A percentile compares a stretch with the other conserved stretches of the same genome.
Conservation (phyloP, 23 tunicate genomes). For the Clavelina lepadiformis region DNA sequence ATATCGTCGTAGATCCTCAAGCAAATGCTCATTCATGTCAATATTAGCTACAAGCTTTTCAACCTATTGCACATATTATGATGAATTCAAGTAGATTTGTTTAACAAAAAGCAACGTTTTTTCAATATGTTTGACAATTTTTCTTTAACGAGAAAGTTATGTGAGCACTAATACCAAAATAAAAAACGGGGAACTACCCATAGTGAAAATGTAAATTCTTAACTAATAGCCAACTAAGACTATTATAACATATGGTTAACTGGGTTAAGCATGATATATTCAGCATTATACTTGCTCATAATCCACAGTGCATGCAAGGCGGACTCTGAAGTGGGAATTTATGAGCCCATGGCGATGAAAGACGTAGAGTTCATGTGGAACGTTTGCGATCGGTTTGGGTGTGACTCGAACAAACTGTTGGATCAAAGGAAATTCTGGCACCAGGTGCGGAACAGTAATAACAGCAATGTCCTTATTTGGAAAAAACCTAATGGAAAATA, state of each 20-base stretch:
- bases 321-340: conserved; percentile 38
- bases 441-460: conserved; percentile 77
- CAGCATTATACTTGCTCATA: conserved; percentile 32
- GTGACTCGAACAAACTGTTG: conserved; percentile 90
- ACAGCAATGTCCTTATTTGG: conserved; percentile 84
- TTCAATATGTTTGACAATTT: no score
- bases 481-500: conserved; percentile 61
- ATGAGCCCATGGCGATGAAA: conserved; percentile 79
- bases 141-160: no score
- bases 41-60: conserved; percentile 34
- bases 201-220: no score
- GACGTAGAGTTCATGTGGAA: conserved; percentile 82
- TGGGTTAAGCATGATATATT: no score
- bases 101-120: no score
- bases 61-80: no score
- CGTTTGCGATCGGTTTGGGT: conserved; percentile 40
- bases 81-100: no score
- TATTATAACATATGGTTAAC: no score
- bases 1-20: conserved; percentile 45
- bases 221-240: no score
- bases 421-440: conserved; percentile 86
- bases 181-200: no score
- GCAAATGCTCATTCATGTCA: conserved; percentile 27
- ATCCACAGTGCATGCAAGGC: conserved; percentile 53
- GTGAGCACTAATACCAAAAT: no score